Evolutionary conservation across 2,888 invertebrate species (phyloP), one percentile per base, ranked within the genome.

Genomic region (Tipula lateralis): DNA sequence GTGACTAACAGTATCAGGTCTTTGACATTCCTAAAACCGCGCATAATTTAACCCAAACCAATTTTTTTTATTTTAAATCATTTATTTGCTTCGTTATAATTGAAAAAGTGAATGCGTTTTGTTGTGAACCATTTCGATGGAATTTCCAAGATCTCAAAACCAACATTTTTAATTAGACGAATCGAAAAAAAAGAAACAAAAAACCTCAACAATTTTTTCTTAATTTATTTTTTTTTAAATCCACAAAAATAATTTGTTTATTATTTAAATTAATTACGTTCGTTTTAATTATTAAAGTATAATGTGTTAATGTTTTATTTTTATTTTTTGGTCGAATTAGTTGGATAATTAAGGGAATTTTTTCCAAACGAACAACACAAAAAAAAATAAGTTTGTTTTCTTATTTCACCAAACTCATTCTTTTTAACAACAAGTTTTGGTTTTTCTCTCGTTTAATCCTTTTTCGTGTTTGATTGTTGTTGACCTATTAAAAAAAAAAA

Each of bases 391-490:
- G n/a, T 39, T n/a, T 39, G 7, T 13, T 13, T 44, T 66, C 66
- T 66, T 9, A 12, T 24, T 66, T 19, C 9, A 66, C 24, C 24
- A 6, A n/a, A 66, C 66, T 3, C 66, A 24, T 66, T 66, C 66
- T 24, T n/a, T n/a, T n/a, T 66, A 66, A 66, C 9, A 66, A 24
- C 24, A 66, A 66, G 24, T 19, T 66, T 66, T 24, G 66, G 24
- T 66, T 66, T 66, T 66, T 7, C 32, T 30, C n/a, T 30, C 82
- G 82, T 30, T 16, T 82, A 82, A 82, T 30, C 82, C 82, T 82
- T 82, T 82, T 30, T 82, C 82, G 82, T 82, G 82, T 82, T 82
- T 29, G 82, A 82, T 82, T 82, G 32, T 82, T 30, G 82, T 82
- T 82, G 82, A 82, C 82, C 82, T 82, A 82, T 5, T 30, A 82